Percentiles rank a stretch among this genome's conserved stretches.
Conservation (phyloP, 1,140 invertebrate genomes). For the Mercenaria mercenaria region DNA sequence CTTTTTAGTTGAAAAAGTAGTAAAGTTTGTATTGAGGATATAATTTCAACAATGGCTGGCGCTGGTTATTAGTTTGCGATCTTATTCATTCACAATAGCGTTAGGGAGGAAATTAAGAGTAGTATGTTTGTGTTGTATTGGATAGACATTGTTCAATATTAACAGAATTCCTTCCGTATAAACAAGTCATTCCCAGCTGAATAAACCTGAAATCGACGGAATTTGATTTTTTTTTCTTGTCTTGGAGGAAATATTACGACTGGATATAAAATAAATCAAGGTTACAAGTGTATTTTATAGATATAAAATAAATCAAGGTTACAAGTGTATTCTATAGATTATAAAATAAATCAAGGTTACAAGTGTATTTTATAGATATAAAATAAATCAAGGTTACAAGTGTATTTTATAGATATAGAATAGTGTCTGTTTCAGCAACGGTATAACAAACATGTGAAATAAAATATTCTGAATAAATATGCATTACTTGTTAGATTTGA, state of each 20-base stretch:
- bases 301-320: no score
- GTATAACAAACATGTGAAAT: no score
- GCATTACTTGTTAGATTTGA: no score
- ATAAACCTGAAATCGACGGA: neutral
- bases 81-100: neutral
- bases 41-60: neutral
- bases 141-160: conserved; percentile 11
- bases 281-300: neutral
- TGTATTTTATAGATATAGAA: no score
- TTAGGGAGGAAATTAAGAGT: neutral
- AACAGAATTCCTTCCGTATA: neutral
- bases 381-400: no score
- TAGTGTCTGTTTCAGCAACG: no score
- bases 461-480: no score
- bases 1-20: neutral
- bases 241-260: neutral
- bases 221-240: neutral
- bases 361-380: no score
- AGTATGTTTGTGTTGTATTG: neutral
- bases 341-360: no score
- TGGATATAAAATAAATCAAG: neutral
- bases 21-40: conserved; percentile 15
- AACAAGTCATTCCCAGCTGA: neutral
- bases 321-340: no score
- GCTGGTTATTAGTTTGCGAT: neutral